Evolutionary conservation across 2,113 vertebrate species (phyloP), one percentile per base, ranked within the genome.

Genomic region (Malurus alboscapulatus): DNA sequence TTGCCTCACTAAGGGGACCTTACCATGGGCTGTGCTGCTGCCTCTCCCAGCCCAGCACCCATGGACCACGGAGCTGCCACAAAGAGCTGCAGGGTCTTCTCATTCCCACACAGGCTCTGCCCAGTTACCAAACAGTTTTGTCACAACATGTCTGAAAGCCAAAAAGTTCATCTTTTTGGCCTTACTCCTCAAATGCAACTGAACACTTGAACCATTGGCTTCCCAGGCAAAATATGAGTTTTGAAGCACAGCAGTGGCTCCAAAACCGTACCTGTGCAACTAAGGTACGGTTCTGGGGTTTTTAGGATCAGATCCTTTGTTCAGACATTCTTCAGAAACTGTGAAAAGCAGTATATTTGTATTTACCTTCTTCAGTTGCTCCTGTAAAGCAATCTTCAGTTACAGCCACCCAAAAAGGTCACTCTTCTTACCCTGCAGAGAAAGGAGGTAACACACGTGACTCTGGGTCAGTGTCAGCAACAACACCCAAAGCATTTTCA

Each of bases 301-400:
- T 45, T 40, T 27, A 73, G 84, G 74, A 50, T 71, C 74, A 57
- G 34, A 36, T 40, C 42, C 15, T 29, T 36, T 59, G 47, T 67
- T n/a, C 81, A 87, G 82, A 47, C 12, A 44, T 4, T 53, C 34
- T 84, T 76, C 84, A 87, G 36, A 72, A 93, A 86, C 51, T 32
- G 65, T 65, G 57, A 62, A 61, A 61, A 71, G 25, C 54, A 76
- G 48, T 68, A 11, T 83, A 47, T 78, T 86, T 90, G 84, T 97
- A 97, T 98, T 99, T 99, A 99, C 99, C 99, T 99, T 98, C 97
- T 95, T 95, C 97, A 97, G 98, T 97, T 98, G 98, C 98, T 98
- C 98, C 98, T 97, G 98, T 97, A 98, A 98, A 98, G 98, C 98
- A 98, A 98, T 98, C 98, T 98, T 98, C 98, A 97, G 98, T 97